Base-by-base conservation (phyloP, 2,797 vertebrate genomes). In the Halcyon chelicuti region DNA sequence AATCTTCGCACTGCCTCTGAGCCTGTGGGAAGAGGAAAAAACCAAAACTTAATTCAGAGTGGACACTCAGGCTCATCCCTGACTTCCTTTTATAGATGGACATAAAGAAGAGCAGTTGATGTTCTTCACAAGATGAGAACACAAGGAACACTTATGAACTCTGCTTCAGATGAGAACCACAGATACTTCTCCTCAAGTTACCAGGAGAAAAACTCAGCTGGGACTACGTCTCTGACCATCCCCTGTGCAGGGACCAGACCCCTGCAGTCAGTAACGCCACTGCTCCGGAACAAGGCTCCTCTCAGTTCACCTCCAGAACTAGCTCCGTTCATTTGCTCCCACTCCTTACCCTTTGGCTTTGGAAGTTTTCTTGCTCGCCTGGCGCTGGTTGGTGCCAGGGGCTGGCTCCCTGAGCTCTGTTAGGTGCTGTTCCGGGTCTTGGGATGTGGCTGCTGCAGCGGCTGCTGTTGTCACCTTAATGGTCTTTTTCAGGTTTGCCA, bases 1-100 rank as follows among this genome's bases (percentile, higher is more conserved):
- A 97, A 99, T 99, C 98, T 99, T 99, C 76, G 99, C 99, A 3
- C 99, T 99, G 97, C 99, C 99, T n/a, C 99, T 99, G 96, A 99
- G 98, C 97, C 99, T 99, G 98, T 40, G 80, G 92, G 70, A 52
- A 89, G 67, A 84, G 51, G 5, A 15, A 23, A 49, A 17, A 25
- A 15, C 19, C 10, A 25, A n/a, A 19, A 10, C 26, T n/a, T 12
- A 90, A 54, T n/a, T 88, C 39, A 37, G 58, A 89, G 81, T 4
- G n/a, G 62, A 58, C 16, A 13, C 20, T 39, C 14, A 46, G n/a
- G 90, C 22, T 84, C 29, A 10, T 19, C 65, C 22, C 55, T 15
- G 11, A 18, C 12, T 73, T 80, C 77, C 28, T 57, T 39, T 44
- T 49, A 83, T 54, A 79, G 62, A 84, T 3, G 26, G 55, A 58